Conservation (phyloP, 2,797 vertebrate species). For the Anabacerthia variegaticeps region DNA sequence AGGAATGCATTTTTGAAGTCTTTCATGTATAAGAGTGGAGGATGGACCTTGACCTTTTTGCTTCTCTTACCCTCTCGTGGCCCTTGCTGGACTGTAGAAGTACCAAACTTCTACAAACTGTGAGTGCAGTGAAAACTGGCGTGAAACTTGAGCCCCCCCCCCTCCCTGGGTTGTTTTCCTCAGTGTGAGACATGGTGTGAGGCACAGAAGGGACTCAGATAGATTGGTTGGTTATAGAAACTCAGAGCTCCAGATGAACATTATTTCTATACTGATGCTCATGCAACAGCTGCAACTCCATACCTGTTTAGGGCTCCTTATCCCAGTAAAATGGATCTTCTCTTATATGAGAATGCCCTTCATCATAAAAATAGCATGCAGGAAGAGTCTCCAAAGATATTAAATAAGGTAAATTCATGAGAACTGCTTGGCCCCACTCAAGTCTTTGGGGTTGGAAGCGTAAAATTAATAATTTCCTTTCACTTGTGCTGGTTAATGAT, state of each 20-base stretch:
- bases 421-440: neutral
- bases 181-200: neutral
- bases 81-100: neutral
- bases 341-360: neutral
- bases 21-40: neutral
- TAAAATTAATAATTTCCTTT: neutral
- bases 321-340: neutral
- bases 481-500: neutral
- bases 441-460: neutral
- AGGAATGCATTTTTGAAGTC: slow-evolving; percentile 9
- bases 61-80: neutral
- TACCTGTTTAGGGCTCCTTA: neutral
- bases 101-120: neutral
- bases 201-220: neutral
- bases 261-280: neutral
- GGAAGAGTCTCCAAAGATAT: neutral
- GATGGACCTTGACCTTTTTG: neutral
- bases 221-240: neutral
- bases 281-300: neutral
- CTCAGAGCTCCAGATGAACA: neutral
- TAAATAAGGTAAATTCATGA: neutral
- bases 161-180: neutral
- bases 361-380: neutral
- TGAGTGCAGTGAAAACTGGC: neutral
- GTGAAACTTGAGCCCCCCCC: neutral